Conservation (phyloP, 2,797 vertebrate genomes). For the Margarornis squamiger region DNA sequence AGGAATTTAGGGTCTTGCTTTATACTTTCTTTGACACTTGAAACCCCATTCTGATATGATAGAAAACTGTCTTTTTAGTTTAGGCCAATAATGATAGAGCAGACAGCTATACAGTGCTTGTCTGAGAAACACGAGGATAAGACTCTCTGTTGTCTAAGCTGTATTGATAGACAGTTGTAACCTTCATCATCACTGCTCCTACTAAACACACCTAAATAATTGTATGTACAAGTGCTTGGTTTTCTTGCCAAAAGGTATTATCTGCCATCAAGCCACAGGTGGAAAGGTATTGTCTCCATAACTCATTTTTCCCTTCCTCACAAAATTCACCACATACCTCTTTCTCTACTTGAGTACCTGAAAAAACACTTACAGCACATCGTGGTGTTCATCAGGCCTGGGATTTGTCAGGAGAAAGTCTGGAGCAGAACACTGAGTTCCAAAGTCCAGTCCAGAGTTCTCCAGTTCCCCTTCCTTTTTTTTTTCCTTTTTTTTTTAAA, state of each 20-base stretch:
- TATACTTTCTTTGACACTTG: background rate
- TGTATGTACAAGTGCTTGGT: background rate
- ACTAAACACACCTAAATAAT: background rate
- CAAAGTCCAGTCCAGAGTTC: background rate
- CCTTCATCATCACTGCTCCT: background rate
- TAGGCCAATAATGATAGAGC: background rate
- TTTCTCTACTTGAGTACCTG: background rate
- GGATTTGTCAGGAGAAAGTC: background rate
- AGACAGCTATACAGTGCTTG: background rate
- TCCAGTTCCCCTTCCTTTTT: background rate
- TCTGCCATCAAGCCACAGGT: background rate
- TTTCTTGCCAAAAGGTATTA: background rate
- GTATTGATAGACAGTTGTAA: background rate
- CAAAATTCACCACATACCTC: background rate
- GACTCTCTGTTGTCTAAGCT: background rate
- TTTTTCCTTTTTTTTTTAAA: too few species aligned
- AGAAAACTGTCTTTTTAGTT: background rate
- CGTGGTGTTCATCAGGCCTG: background rate
- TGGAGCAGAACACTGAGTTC: background rate
- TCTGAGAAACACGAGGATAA: background rate
- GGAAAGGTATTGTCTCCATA: background rate
- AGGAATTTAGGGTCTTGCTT: background rate
- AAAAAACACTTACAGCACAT: background rate
- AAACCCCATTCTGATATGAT: background rate
- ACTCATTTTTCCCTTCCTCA: background rate